Conservation (phyloP, 2,797 vertebrate species). For the Neoniphon sammara region DNA sequence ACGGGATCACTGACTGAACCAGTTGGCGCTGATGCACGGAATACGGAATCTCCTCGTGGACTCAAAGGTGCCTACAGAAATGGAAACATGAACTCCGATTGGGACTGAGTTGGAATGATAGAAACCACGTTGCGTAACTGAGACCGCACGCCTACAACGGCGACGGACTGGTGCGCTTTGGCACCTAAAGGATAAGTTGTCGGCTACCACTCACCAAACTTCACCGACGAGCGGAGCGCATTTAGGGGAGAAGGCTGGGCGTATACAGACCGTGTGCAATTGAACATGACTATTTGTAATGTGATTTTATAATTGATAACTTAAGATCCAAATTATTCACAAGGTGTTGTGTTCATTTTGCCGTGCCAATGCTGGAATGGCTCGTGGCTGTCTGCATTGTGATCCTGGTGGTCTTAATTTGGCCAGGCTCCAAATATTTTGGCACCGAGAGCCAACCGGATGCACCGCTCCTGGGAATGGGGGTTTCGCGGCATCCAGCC, state of each 20-base stretch:
- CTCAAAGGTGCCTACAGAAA: not conserved
- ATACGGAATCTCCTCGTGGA: not conserved
- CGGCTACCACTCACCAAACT: conserved; percentile 24
- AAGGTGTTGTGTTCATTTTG: conserved; percentile 1
- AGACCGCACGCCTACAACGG: conserved; percentile 7
- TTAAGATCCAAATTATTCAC: not conserved
- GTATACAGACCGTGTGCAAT: not conserved
- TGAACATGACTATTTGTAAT: not conserved
- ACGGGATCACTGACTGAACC: too few relatives aligned
- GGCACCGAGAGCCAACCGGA: conserved; percentile 54
- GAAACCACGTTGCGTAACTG: conserved; percentile 18
- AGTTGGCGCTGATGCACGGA: not conserved
- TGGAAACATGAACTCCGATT: not conserved
- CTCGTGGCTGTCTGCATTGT: conserved; percentile 72
- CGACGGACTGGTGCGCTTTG: conserved; percentile 40
- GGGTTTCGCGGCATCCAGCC: conserved; percentile 41
- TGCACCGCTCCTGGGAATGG: conserved; percentile 51
- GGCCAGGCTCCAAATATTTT: conserved; percentile 76
- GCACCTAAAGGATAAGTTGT: conserved; percentile 26
- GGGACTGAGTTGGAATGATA: conserved; percentile 4
- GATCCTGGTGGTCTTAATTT: conserved; percentile 77
- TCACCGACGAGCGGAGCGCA: conserved; percentile 11
- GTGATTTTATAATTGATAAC: not conserved
- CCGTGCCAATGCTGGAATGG: conserved; percentile 82
- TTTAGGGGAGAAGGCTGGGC: too few relatives aligned